phyloP scores from a whole-genome alignment of 2,888 invertebrate genomes.

The Dorcus parallelipipedus region DNA sequence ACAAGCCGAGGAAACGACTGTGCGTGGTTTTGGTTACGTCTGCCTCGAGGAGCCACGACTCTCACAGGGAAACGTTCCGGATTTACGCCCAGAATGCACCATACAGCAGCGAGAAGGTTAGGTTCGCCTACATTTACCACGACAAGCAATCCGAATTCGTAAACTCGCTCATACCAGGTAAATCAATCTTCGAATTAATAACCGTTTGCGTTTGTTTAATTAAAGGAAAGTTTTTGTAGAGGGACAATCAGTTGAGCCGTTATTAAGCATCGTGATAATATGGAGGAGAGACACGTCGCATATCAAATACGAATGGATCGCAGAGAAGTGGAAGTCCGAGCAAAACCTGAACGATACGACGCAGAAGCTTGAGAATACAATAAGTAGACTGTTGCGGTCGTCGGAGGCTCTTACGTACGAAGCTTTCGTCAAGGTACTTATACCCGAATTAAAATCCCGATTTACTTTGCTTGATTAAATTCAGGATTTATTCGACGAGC shows the following conservation, averaged over 20 bases:
- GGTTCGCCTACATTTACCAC: constrained; percentile 85
- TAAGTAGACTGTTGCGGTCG: constrained; percentile 67
- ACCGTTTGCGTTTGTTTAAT: not conserved
- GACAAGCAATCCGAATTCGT: constrained; percentile 83
- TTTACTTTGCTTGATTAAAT: constrained; percentile 11
- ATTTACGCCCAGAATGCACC: constrained; percentile 67
- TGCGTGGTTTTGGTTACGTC: constrained; percentile 79
- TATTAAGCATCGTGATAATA: constrained; percentile 79
- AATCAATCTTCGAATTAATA: not conserved
- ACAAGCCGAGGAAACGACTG: constrained; percentile 68
- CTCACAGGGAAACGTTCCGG: constrained; percentile 66
- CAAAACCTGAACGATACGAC: constrained; percentile 66
- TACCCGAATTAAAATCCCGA: not conserved
- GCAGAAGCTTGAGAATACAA: constrained; percentile 66
- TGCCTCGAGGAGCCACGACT: constrained; percentile 56
- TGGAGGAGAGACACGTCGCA: constrained; percentile 87
- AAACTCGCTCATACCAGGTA: constrained; percentile 64
- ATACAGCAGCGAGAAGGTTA: constrained; percentile 65
- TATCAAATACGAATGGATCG: constrained; percentile 88
- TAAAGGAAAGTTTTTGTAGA: constrained; percentile 47
- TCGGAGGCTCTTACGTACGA: constrained; percentile 75
- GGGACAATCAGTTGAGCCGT: constrained; percentile 60
- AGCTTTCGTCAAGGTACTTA: constrained; percentile 68
- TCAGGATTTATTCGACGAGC: constrained; percentile 76
- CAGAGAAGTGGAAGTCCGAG: constrained; percentile 64